These are phyloP conservation scores for Varanus komodoensis DNA, from an alignment of 2,113 vertebrate genomes.

Conservation along the genomic window DNA sequence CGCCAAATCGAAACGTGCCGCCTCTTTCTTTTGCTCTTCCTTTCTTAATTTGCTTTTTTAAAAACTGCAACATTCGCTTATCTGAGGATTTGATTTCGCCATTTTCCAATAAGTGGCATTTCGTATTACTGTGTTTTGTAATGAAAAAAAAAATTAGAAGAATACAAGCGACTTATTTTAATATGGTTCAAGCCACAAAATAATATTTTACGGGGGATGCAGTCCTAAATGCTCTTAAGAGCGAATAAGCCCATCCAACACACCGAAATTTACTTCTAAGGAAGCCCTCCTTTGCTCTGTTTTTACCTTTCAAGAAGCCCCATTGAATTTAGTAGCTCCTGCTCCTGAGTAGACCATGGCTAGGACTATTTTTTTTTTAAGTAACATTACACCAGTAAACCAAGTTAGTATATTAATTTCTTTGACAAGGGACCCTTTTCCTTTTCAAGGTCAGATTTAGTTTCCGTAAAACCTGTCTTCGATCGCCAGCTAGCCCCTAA, in stretches of 20 bases:
- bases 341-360: neutral
- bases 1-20: neutral
- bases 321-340: neutral
- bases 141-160: too few relatives aligned
- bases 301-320: neutral
- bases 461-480: neutral
- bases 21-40: neutral
- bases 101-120: too few relatives aligned
- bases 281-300: too few relatives aligned
- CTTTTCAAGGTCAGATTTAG: neutral
- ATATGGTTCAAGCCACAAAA: too few relatives aligned
- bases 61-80: neutral
- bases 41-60: neutral
- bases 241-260: neutral
- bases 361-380: neutral
- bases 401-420: too few relatives aligned
- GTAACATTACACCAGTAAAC: neutral
- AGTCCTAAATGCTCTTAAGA: neutral
- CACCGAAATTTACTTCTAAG: neutral
- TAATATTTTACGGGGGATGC: too few relatives aligned
- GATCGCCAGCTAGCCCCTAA: neutral
- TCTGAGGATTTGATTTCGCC: neutral
- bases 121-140: too few relatives aligned
- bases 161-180: too few relatives aligned
- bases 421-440: neutral